phyloP scores from a whole-genome alignment of 2,113 vertebrate species.

The Leuciscus idus region DNA sequence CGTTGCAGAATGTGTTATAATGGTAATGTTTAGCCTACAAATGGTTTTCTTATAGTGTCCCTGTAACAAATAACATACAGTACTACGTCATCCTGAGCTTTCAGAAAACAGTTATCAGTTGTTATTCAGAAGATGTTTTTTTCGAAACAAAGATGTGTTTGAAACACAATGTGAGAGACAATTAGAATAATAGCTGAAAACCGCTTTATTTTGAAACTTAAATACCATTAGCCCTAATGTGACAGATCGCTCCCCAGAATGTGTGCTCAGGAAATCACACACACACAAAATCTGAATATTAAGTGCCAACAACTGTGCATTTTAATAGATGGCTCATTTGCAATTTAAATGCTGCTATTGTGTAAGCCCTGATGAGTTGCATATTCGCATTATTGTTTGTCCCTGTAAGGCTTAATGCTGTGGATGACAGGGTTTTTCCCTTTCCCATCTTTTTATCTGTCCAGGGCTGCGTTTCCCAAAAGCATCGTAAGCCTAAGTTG shows the following conservation, averaged over 20 bases:
- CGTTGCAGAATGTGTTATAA: neutral
- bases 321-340: slow-evolving; percentile 37
- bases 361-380: slow-evolving; percentile 16
- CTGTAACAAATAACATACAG: neutral
- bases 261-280: slow-evolving; percentile 10
- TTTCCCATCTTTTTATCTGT: neutral
- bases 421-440: neutral
- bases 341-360: slow-evolving; percentile 35
- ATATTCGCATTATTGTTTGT: slow-evolving; percentile 6
- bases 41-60: neutral
- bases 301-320: slow-evolving; percentile 33
- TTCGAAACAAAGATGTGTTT: neutral
- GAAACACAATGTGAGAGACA: neutral
- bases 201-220: neutral
- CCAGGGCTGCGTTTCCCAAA: too few relatives aligned
- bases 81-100: neutral
- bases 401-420: neutral
- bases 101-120: neutral
- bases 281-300: slow-evolving; percentile 1
- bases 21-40: neutral
- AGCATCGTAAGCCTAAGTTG: too few relatives aligned
- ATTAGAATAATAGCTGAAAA: neutral
- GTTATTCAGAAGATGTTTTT: neutral
- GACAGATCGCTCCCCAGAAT: neutral
- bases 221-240: slow-evolving; percentile 1